A percentile compares a stretch with the other conserved stretches of the same genome.
phyloP scores from a whole-genome alignment of 2,797 vertebrate genomes.

The Coilia nasus region DNA sequence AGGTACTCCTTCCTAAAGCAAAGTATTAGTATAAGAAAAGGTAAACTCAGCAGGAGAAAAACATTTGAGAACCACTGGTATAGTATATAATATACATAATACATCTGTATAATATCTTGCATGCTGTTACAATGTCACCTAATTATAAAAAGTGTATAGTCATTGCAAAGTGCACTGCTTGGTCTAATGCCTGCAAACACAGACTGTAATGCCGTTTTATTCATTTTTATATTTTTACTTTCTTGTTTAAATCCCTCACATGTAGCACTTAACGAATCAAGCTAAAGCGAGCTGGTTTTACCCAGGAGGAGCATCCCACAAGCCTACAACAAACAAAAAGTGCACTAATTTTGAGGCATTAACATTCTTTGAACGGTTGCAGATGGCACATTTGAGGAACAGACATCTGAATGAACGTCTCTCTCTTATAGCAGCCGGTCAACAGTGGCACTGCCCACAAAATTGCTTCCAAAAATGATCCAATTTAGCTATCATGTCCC shows the following conservation, averaged over 20 bases:
- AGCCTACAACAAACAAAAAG: background rate
- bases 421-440: slow-evolving; percentile 46
- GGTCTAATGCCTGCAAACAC: too few relatives aligned
- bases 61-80: too few relatives aligned
- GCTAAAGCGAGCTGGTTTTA: background rate
- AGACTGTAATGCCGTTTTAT: too few relatives aligned
- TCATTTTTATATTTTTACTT: background rate
- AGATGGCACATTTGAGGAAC: slow-evolving; percentile 42
- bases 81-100: too few relatives aligned
- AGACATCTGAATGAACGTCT: slow-evolving; percentile 43
- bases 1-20: too few relatives aligned
- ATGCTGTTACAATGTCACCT: too few relatives aligned
- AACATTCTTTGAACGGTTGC: slow-evolving; percentile 44
- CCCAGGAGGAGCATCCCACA: background rate
- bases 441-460: slow-evolving; percentile 43
- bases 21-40: too few relatives aligned
- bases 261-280: background rate
- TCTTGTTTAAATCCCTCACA: background rate
- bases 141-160: too few relatives aligned
- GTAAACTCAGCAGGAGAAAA: too few relatives aligned
- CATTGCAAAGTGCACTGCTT: too few relatives aligned
- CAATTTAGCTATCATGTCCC: slow-evolving; percentile 35
- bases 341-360: slow-evolving; percentile 12
- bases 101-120: too few relatives aligned
- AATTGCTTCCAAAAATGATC: slow-evolving; percentile 47